Evolutionary conservation across 2,888 invertebrate genomes (phyloP).

Genomic region (Drosophila fungiperda): DNA sequence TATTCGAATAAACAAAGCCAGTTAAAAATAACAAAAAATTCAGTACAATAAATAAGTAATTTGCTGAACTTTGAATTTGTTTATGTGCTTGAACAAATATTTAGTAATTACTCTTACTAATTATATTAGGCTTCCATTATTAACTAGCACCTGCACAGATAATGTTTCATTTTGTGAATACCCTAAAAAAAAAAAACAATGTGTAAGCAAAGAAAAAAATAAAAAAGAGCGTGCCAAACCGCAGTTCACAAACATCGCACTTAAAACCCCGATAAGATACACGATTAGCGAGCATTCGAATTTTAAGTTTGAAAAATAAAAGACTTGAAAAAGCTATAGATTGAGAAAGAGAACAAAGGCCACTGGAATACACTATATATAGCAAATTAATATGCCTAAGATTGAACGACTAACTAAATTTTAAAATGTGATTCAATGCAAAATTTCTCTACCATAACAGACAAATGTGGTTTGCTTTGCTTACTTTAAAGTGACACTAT

Average conservation of each 20-base stretch:
- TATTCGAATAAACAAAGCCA: not conserved
- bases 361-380: constrained; percentile 18
- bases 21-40: not conserved
- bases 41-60: not conserved
- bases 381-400: not conserved
- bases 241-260: constrained; percentile 68
- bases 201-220: constrained; percentile 30
- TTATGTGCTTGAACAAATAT: constrained; percentile 52
- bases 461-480: not conserved
- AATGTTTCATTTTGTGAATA: constrained; percentile 71
- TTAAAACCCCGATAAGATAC: constrained; percentile 75
- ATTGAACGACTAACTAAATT: not conserved
- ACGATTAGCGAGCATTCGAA: constrained; percentile 60
- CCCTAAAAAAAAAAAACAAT: constrained; percentile 56
- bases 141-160: constrained; percentile 51
- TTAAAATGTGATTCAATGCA: not conserved
- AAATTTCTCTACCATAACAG: not conserved
- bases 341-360: constrained; percentile 1
- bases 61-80: not conserved
- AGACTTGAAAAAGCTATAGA: not conserved
- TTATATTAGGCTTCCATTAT: constrained; percentile 59
- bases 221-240: constrained; percentile 62
- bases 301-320: constrained; percentile 48
- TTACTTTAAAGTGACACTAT: not conserved
- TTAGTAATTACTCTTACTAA: constrained; percentile 72